These are phyloP conservation scores for Sepioteuthis lessoniana DNA, from an alignment of 2,888 invertebrate species.

Conservation along the genomic window DNA sequence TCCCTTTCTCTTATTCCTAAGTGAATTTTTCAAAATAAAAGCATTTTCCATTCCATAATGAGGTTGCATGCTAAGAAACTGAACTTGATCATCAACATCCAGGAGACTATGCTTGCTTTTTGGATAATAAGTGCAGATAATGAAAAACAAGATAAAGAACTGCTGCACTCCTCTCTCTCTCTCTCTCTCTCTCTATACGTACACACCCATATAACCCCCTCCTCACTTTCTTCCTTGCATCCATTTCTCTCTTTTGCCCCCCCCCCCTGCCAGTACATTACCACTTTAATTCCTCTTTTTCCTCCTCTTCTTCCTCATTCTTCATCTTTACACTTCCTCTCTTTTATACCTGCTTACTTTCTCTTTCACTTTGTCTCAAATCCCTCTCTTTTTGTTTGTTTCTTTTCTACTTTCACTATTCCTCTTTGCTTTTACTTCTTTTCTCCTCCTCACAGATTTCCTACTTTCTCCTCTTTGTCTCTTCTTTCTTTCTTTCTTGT, in stretches of 20 bases:
- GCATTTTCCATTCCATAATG: conserved; percentile 8
- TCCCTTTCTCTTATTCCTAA: not conserved
- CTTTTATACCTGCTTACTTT: not conserved
- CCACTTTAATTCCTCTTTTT: not conserved
- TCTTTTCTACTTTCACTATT: not conserved
- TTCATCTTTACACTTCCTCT: not conserved
- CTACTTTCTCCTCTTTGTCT: too few relatives aligned
- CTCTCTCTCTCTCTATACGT: not conserved
- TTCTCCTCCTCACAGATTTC: too few relatives aligned
- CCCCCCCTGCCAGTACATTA: not conserved
- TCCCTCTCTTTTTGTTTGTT: not conserved
- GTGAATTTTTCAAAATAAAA: not conserved
- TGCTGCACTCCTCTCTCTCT: not conserved
- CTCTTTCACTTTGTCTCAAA: not conserved
- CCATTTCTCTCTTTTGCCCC: too few relatives aligned
- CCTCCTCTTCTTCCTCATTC: not conserved
- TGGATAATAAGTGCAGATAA: too few relatives aligned
- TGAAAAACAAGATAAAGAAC: too few relatives aligned
- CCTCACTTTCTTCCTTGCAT: too few relatives aligned
- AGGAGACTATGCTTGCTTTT: too few relatives aligned
- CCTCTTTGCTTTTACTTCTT: not conserved
- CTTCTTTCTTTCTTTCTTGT: too few relatives aligned
- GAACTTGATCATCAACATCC: not conserved
- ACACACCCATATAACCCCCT: too few relatives aligned
- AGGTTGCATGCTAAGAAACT: not conserved